These are phyloP conservation scores for Pyrgilauda ruficollis DNA, from an alignment of 2,113 vertebrate species.

Conservation along the genomic window DNA sequence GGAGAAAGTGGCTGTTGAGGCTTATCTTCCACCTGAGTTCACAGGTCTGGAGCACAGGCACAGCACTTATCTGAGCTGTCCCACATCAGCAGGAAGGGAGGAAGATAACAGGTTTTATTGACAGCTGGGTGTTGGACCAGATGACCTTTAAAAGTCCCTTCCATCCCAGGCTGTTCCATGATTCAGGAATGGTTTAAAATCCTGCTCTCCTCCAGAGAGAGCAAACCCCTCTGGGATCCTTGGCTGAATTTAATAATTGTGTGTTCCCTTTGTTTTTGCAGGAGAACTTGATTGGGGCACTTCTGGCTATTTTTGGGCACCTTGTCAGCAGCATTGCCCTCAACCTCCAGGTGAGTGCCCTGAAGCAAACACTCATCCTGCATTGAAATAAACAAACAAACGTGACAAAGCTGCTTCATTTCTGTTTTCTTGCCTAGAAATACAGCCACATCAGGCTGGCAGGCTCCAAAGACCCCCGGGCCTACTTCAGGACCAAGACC, in stretches of 20 bases:
- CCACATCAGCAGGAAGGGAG: neutral
- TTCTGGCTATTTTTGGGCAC: slow-evolving; percentile 94
- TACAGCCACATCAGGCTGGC: slow-evolving; percentile 88
- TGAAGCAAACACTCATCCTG: neutral
- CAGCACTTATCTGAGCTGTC: neutral
- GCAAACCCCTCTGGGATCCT: neutral
- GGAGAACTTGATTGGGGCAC: slow-evolving; percentile 95
- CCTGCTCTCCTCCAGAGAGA: neutral
- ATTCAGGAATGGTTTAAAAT: neutral
- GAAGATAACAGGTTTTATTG: neutral
- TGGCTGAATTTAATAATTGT: neutral
- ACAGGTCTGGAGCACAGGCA: neutral
- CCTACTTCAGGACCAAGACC: slow-evolving; percentile 90
- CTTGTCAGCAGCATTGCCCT: slow-evolving; percentile 91
- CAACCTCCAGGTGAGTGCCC: slow-evolving; percentile 85
- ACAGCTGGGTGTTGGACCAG: neutral
- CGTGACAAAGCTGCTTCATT: neutral
- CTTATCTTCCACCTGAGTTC: neutral
- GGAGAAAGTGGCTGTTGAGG: neutral
- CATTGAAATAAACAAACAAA: accelerated
- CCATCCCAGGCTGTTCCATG: neutral
- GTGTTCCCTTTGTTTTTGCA: slow-evolving; percentile 53
- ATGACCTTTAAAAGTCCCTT: neutral
- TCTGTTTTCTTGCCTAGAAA: slow-evolving; percentile 76
- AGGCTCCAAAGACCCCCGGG: slow-evolving; percentile 83